Evolutionary conservation across 2,888 invertebrate genomes (phyloP).

Genomic region (Cryptocephalus primarius): DNA sequence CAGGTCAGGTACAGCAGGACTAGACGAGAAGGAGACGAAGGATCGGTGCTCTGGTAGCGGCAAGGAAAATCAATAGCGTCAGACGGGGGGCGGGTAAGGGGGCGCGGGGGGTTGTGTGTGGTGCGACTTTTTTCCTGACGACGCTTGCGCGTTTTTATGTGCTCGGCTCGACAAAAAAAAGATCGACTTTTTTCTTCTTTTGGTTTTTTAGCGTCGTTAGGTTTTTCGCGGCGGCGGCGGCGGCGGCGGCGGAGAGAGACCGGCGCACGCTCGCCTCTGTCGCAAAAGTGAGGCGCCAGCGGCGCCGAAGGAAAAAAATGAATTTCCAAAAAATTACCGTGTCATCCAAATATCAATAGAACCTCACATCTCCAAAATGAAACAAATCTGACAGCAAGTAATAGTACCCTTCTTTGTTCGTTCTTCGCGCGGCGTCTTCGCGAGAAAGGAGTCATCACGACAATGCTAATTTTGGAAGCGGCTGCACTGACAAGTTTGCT

Average conservation of each 20-base stretch:
- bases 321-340: not conserved
- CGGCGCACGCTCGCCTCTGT: not conserved
- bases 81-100: conserved; percentile 22
- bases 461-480: too few relatives aligned
- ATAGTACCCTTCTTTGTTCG: too few relatives aligned
- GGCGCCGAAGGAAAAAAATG: not conserved
- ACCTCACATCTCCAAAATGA: too few relatives aligned
- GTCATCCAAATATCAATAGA: too few relatives aligned
- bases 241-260: too few relatives aligned
- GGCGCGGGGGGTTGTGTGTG: conserved; percentile 4
- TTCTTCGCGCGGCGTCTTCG: too few relatives aligned
- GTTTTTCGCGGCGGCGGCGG: conserved; percentile 13
- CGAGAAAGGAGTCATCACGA: too few relatives aligned
- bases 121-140: conserved; percentile 14
- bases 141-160: conserved; percentile 13
- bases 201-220: conserved; percentile 15
- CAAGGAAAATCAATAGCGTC: conserved; percentile 30
- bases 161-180: conserved; percentile 11
- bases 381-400: too few relatives aligned
- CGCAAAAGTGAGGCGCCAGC: not conserved
- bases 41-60: conserved; percentile 7
- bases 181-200: conserved; percentile 14
- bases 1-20: conserved; percentile 30
- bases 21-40: conserved; percentile 18
- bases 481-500: too few relatives aligned